A percentile compares a stretch with the other conserved stretches of the same genome.
These are phyloP conservation scores for Acromyrmex echinatior DNA, from an alignment of 1,140 invertebrate species.

Conservation along the genomic window DNA sequence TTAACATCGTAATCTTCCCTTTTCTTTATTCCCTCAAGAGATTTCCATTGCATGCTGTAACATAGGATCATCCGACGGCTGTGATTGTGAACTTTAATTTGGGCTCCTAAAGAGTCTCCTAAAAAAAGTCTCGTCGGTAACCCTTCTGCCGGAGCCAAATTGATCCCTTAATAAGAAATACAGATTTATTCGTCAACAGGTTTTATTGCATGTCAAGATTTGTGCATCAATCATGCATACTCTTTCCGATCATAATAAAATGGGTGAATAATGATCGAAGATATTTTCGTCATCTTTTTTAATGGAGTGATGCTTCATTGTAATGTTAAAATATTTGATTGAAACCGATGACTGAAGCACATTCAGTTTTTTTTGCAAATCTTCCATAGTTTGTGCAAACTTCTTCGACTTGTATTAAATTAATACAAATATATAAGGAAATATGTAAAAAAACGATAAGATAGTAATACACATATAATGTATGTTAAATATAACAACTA, in stretches of 20 bases:
- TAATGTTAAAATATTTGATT: conserved; percentile 7
- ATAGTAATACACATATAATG: not conserved
- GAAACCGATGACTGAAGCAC: not conserved
- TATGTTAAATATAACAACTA: not conserved
- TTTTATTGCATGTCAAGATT: not conserved
- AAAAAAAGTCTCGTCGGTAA: conserved; percentile 11
- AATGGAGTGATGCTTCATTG: not conserved
- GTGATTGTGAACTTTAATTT: conserved; percentile 40
- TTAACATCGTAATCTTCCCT: not conserved
- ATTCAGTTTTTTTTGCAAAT: not conserved
- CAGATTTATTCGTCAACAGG: conserved; percentile 36
- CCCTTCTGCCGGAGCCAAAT: not conserved
- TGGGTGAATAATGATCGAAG: conserved; percentile 31
- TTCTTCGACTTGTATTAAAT: not conserved
- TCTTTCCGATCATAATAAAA: conserved; percentile 7
- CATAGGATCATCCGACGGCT: not conserved
- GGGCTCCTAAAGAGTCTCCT: not conserved
- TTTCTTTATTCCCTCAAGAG: conserved; percentile 11
- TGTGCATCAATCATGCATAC: conserved; percentile 38
- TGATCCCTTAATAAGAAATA: conserved; percentile 39
- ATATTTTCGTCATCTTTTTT: conserved; percentile 55
- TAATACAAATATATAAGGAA: not conserved
- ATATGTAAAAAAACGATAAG: not conserved
- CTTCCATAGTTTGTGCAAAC: not conserved
- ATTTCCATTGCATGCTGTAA: not conserved